Conservation (phyloP, 2,797 vertebrate genomes). For the Zenarchopterus dispar region DNA sequence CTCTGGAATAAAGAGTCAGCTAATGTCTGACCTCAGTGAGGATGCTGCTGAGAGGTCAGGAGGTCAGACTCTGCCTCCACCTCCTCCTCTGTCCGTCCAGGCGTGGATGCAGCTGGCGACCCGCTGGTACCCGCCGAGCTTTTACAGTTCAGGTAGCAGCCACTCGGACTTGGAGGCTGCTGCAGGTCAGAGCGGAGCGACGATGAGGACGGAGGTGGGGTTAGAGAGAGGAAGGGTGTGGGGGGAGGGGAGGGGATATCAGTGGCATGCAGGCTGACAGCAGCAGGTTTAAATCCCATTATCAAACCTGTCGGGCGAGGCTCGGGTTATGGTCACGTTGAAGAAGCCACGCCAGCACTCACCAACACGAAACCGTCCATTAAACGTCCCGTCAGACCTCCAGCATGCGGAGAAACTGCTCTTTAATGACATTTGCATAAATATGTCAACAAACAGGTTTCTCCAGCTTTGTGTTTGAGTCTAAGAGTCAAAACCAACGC, state of each 20-base stretch:
- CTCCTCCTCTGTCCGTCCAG: conserved; percentile 45
- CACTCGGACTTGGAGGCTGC: conserved; percentile 64
- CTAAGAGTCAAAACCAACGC: neutral
- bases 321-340: too few relatives aligned
- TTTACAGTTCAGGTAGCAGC: conserved; percentile 68
- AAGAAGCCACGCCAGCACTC: neutral
- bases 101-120: conserved; percentile 49
- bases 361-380: neutral
- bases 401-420: neutral
- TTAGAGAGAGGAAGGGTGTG: neutral
- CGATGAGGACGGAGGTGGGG: neutral
- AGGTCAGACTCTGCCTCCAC: conserved; percentile 47
- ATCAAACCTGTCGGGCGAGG: neutral
- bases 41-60: conserved; percentile 37
- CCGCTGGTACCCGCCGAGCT: conserved; percentile 5
- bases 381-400: too few relatives aligned
- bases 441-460: neutral
- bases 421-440: neutral
- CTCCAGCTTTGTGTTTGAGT: neutral
- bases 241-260: neutral
- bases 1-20: too few relatives aligned
- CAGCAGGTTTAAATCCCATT: neutral
- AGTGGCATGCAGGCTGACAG: too few relatives aligned
- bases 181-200: conserved; percentile 43
- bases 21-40: too few relatives aligned